Evolutionary conservation across 2,797 vertebrate genomes (phyloP), one percentile per base, ranked within the genome.

Genomic region (Varecia variegata): DNA sequence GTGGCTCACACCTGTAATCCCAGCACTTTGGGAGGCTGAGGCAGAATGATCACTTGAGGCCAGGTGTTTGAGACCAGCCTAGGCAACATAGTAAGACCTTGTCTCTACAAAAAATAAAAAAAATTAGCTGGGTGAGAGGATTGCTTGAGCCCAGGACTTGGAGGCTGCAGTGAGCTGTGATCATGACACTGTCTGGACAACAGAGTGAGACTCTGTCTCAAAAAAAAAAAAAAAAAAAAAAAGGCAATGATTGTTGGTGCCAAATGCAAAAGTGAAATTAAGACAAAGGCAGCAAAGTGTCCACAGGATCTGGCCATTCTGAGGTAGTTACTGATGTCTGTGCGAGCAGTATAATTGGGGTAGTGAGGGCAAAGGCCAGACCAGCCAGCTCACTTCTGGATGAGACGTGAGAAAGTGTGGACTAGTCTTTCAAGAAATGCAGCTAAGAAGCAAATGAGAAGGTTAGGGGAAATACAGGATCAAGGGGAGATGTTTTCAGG

Each of bases 241-340:
- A 90, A 47, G 45, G 38, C 54, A 45, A 35, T 79, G 79, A 32
- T 43, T 92, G 87, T 79, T 47, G 54, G 21, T 65, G 74, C 9
- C 47, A 90, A 85, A 70, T 50, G 50, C 52, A 85, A 90, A 95
- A 81, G 21, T 74, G 60, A 95, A 84, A 83, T 85, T 47, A 91
- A 88, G 67, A 47, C 25, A 87, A 56, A 94, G 86, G 25, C 35
- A 82, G 76, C 77, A 76, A 81, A 54, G 11, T 43, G 21, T 56
- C 68, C 45, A 73, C 4, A 40, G 56, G 52, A 71, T 52, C 47
- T 83, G 93, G 89, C 70, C 88, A 20, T 83, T 50, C 68, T 18
- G 52, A 52, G 71, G 90, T 47, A 68, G 73, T 77, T 95, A 80
- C 23, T 85, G 87, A 91, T 88, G 43, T 52, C 38, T 81, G 68